phyloP scores from a whole-genome alignment of 2,113 vertebrate species.

The Uropsilus gracilis region DNA sequence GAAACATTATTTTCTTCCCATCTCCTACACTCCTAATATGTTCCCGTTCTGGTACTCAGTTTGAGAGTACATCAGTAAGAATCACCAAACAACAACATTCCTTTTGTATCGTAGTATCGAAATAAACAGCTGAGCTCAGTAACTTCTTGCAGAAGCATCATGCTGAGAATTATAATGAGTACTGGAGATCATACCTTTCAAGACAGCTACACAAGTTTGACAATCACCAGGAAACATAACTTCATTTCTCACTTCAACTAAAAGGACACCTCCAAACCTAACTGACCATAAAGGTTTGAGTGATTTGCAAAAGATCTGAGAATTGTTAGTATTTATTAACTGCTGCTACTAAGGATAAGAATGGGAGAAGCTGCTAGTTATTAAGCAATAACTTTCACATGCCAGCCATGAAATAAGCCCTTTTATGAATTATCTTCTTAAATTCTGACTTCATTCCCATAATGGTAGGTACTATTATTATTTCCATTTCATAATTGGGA shows the following conservation, averaged over 20 bases:
- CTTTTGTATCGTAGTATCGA: too few relatives aligned
- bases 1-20: not conserved
- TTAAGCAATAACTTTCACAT: too few relatives aligned
- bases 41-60: not conserved
- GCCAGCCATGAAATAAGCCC: not conserved
- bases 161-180: not conserved
- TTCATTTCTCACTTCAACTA: slow-evolving; percentile 16
- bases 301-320: not conserved
- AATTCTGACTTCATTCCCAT: not conserved
- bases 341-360: not conserved
- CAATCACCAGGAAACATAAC: slow-evolving; percentile 16
- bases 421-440: not conserved
- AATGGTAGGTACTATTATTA: not conserved
- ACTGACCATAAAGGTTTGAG: not conserved
- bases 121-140: not conserved
- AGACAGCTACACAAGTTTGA: not conserved
- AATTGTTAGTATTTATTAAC: not conserved
- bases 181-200: not conserved
- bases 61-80: not conserved
- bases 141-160: slow-evolving; percentile 31
- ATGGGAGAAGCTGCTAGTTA: not conserved
- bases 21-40: not conserved
- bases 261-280: not conserved
- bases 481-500: not conserved
- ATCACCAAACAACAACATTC: not conserved